phyloP scores from a whole-genome alignment of 2,113 vertebrate species.

The Pituophis catenifer region DNA sequence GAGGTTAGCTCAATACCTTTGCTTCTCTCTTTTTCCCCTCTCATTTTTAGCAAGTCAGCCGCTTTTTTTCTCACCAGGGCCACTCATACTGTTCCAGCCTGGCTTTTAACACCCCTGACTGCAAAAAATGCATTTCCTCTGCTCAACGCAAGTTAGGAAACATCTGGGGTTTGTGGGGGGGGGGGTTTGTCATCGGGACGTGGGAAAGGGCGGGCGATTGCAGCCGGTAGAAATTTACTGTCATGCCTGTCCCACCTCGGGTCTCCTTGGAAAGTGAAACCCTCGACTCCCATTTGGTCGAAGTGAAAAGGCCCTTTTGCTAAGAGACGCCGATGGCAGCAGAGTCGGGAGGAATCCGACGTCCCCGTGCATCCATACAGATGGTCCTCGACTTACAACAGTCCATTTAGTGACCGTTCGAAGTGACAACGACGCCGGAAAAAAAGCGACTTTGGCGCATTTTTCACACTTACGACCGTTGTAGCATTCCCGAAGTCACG shows the following conservation, averaged over 20 bases:
- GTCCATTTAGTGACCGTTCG: no score
- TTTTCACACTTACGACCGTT: no score
- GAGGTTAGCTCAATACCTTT: conserved; percentile 71
- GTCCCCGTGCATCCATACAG: no score
- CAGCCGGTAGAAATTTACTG: not conserved
- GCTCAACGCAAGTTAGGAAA: not conserved
- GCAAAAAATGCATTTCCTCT: not conserved
- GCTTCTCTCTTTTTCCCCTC: not conserved
- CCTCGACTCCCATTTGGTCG: not conserved
- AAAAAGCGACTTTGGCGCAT: no score
- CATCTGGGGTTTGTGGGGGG: no score
- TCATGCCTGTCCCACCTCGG: not conserved
- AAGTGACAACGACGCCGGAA: no score
- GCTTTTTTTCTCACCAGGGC: not conserved
- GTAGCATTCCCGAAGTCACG: no score
- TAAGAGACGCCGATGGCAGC: not conserved
- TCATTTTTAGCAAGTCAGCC: not conserved
- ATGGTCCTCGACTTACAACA: not conserved
- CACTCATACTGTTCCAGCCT: not conserved
- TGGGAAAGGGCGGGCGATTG: not conserved
- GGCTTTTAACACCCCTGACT: not conserved
- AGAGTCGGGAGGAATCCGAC: no score
- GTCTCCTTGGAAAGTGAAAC: not conserved
- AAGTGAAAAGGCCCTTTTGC: not conserved
- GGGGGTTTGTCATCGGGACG: not conserved